phyloP scores from a whole-genome alignment of 2,888 invertebrate genomes.

The Erebia palarica region DNA sequence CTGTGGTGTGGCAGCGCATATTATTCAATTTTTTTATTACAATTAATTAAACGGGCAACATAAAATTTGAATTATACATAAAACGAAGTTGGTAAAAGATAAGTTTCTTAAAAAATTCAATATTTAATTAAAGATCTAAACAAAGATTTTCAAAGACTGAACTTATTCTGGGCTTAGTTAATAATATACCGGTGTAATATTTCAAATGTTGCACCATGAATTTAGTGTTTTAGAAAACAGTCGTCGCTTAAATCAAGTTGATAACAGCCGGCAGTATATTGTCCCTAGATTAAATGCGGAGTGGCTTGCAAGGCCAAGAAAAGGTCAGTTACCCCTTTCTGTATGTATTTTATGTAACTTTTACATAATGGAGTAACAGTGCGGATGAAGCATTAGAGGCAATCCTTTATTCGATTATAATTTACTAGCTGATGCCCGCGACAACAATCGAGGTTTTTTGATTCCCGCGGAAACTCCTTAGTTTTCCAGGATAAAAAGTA shows the following conservation, averaged over 20 bases:
- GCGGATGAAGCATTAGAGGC: background rate
- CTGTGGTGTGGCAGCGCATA: too few relatives aligned
- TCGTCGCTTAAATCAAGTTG: constrained; percentile 47
- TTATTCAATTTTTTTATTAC: too few relatives aligned
- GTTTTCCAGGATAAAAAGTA: too few relatives aligned
- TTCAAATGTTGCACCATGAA: constrained; percentile 38
- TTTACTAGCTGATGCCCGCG: too few relatives aligned
- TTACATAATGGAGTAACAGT: constrained; percentile 12
- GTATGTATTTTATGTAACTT: constrained; percentile 13
- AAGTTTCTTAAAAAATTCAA: too few relatives aligned
- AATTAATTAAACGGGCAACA: too few relatives aligned
- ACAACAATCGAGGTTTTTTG: too few relatives aligned
- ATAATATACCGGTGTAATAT: constrained; percentile 15
- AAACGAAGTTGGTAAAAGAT: too few relatives aligned
- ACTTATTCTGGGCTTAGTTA: constrained; percentile 4
- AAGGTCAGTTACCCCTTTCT: constrained; percentile 36
- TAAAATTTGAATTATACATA: too few relatives aligned
- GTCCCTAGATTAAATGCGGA: constrained; percentile 44
- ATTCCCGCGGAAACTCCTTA: too few relatives aligned
- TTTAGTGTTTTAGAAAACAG: constrained; percentile 44
- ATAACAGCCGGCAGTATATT: constrained; percentile 47
- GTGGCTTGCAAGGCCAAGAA: constrained; percentile 44
- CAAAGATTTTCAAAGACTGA: background rate
- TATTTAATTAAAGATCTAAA: background rate
- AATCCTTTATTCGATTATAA: background rate